Percentiles rank a stretch among this genome's conserved stretches.
Conservation (phyloP, 2,113 vertebrate species). For the Plecturocebus donacophilus region DNA sequence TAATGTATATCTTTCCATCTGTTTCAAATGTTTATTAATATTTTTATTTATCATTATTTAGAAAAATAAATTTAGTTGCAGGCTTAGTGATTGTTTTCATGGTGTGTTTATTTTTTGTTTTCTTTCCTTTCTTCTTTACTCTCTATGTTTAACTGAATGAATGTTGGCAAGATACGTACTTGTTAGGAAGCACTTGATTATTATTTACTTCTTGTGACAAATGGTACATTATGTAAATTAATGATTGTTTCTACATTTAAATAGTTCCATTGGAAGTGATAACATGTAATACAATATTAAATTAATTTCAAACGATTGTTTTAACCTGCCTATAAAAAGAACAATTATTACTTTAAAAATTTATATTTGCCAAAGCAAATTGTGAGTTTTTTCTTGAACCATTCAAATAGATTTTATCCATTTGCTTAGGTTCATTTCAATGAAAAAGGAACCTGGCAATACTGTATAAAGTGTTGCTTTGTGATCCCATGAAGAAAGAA, state of each 20-base stretch:
- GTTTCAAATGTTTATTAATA: neutral
- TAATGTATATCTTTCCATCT: neutral
- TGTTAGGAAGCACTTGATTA: neutral
- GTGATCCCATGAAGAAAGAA: neutral
- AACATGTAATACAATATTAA: neutral
- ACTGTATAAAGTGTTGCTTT: neutral
- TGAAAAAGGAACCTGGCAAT: neutral
- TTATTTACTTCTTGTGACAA: neutral
- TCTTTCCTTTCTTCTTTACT: neutral
- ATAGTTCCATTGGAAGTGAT: neutral
- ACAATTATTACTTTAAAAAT: neutral
- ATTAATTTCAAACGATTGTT: neutral
- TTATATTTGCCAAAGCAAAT: neutral
- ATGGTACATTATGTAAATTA: neutral
- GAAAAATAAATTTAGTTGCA: neutral
- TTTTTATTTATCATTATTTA: neutral
- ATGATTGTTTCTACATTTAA: neutral
- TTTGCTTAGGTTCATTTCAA: neutral
- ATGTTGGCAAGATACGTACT: neutral
- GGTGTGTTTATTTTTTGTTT: neutral
- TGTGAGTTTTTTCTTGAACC: rapidly evolving
- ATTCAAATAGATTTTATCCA: neutral
- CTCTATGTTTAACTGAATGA: neutral
- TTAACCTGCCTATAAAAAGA: neutral
- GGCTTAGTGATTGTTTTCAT: neutral